Base-by-base conservation (phyloP, 2,888 invertebrate genomes). In the Trilocha varians region DNA sequence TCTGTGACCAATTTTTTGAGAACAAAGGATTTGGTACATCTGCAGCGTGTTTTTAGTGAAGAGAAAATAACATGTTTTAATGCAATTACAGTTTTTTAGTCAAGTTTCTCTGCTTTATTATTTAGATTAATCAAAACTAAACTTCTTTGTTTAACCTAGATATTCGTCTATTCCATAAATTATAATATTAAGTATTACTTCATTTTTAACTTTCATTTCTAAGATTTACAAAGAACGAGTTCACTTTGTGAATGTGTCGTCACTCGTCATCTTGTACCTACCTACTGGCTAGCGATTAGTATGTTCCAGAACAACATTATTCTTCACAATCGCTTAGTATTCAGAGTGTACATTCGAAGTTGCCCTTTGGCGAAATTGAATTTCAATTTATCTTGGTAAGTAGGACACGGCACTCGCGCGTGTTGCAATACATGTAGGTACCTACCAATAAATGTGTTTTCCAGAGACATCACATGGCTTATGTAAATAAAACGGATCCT, bases 351-450 rank as follows among this genome's bases (percentile, higher is more conserved):
- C 51, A 57, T 59, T 62, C 66, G 60, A 68, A 63, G 64, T 65
- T 76, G 77, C 76, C 78, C 77, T 80, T 80, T 75, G 74, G 76
- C 74, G 73, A 80, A 79, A 80, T 79, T 77, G 76, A 78, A 78
- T 76, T 78, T 78, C 73, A 79, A 79, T 78, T 75, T 76, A 77
- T 78, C 75, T 76, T 74, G 56, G 69, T 76, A 79, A 78, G 78
- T 79, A 55, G 80, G 76, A 68, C 79, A 68, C 65, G 58, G 65
- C 69, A 64, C 62, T 57, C 57, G 66, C 55, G 64, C 61, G 57
- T 78, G 69, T 65, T 64, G 78, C 71, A 78, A 78, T 66, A 57
- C 64, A 66, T 67, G 62, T n/a, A n/a, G n/a, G n/a, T n/a, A n/a
- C n/a, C n/a, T 64, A 68, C 71, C 68, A 69, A 71, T 72, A 72